Percentiles rank a stretch among this genome's conserved stretches.
These are phyloP conservation scores for Tenthredo notha DNA, from an alignment of 2,888 invertebrate species.

Conservation along the genomic window DNA sequence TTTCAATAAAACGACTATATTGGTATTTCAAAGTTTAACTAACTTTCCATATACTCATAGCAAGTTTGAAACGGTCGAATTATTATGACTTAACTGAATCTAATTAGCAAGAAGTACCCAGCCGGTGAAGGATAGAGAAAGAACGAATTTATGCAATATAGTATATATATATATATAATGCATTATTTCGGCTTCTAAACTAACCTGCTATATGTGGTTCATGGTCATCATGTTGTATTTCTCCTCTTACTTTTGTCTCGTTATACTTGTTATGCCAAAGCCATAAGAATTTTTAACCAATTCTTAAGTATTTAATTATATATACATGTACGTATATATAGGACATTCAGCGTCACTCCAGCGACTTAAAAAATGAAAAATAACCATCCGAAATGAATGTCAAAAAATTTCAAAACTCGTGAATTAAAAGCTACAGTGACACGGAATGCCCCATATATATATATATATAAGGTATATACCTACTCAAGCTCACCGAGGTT, in stretches of 20 bases:
- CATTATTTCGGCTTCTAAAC: constrained; percentile 51
- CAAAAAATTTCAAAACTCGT: too few relatives aligned
- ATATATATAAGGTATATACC: too few relatives aligned
- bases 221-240: constrained; percentile 48
- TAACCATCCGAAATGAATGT: too few relatives aligned
- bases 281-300: not conserved
- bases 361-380: too few relatives aligned
- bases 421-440: too few relatives aligned
- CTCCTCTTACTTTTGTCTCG: constrained; percentile 41
- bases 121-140: not conserved
- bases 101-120: constrained; percentile 16
- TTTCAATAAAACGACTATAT: not conserved
- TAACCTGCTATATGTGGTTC: constrained; percentile 50
- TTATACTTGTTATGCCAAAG: not conserved
- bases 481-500: not conserved
- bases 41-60: constrained; percentile 13
- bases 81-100: constrained; percentile 43
- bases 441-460: too few relatives aligned
- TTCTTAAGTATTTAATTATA: not conserved
- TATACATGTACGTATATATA: not conserved
- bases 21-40: not conserved
- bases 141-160: constrained; percentile 11
- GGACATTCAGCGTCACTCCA: too few relatives aligned
- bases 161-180: constrained; percentile 25
- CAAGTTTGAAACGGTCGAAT: constrained; percentile 34